These are phyloP conservation scores for Limnephilus marmoratus DNA, from an alignment of 2,888 invertebrate genomes.

Conservation along the genomic window DNA sequence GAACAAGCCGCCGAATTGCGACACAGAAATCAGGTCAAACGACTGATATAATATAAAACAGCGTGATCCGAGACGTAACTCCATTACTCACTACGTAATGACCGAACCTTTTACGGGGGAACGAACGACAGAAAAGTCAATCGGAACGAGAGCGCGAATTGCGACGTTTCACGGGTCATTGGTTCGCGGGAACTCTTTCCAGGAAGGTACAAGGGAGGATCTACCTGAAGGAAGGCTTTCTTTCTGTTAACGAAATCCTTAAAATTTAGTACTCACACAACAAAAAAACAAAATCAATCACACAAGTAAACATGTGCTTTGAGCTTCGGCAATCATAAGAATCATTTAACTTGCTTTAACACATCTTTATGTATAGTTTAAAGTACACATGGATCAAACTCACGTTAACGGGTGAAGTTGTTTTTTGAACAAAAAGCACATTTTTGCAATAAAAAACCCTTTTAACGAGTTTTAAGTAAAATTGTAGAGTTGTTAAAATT, in stretches of 20 bases:
- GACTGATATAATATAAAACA: background rate
- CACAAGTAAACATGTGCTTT: background rate
- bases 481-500: background rate
- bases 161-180: slow-evolving; percentile 29
- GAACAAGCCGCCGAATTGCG: background rate
- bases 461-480: background rate
- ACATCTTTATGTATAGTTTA: background rate
- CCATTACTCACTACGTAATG: background rate
- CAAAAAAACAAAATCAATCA: slow-evolving; percentile 31
- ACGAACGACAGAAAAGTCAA: slow-evolving; percentile 25
- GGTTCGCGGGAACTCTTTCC: background rate
- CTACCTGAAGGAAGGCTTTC: background rate
- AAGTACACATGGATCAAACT: background rate
- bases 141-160: slow-evolving; percentile 21
- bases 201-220: background rate
- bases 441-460: too few species aligned
- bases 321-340: slow-evolving; percentile 30
- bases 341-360: slow-evolving; percentile 11
- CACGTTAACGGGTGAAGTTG: background rate
- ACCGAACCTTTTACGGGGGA: slow-evolving; percentile 29
- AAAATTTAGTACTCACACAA: background rate
- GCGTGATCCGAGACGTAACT: background rate
- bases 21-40: background rate
- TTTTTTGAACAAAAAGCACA: background rate
- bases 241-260: slow-evolving; percentile 19